These are phyloP conservation scores for Carlito syrichta DNA, from an alignment of 2,113 vertebrate genomes.

Conservation along the genomic window DNA sequence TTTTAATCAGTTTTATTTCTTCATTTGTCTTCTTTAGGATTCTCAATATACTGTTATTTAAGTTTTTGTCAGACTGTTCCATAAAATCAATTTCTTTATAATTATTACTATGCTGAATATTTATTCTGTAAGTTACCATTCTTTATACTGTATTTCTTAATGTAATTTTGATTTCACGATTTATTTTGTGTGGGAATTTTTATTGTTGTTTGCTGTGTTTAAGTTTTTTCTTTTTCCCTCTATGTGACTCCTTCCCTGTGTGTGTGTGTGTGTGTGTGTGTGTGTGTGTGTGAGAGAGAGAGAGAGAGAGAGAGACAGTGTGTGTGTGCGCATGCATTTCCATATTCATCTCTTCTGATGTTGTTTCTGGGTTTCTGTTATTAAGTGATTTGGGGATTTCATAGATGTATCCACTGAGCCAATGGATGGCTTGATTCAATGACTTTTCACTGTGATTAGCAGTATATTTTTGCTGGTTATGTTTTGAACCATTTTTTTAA, in stretches of 20 bases:
- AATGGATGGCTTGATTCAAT: background rate
- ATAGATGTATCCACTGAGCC: background rate
- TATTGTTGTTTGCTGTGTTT: background rate
- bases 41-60: background rate
- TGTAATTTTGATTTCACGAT: background rate
- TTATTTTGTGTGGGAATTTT: background rate
- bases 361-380: background rate
- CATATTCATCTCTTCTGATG: background rate
- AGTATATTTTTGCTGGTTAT: background rate
- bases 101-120: background rate
- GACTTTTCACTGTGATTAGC: background rate
- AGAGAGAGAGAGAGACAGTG: no score
- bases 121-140: background rate
- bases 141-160: background rate
- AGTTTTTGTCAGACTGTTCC: background rate
- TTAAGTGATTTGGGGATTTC: background rate
- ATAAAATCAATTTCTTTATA: conserved; percentile 18
- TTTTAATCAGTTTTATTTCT: conserved; percentile 19
- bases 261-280: background rate
- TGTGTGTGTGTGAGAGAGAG: background rate
- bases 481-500: background rate
- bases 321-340: no score
- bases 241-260: background rate
- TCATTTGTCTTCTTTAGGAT: background rate
- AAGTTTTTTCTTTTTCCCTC: background rate